Evolutionary conservation across 1,140 invertebrate species (phyloP), one percentile per base, ranked within the genome.

Genomic region (Hylaeus volcanicus): DNA sequence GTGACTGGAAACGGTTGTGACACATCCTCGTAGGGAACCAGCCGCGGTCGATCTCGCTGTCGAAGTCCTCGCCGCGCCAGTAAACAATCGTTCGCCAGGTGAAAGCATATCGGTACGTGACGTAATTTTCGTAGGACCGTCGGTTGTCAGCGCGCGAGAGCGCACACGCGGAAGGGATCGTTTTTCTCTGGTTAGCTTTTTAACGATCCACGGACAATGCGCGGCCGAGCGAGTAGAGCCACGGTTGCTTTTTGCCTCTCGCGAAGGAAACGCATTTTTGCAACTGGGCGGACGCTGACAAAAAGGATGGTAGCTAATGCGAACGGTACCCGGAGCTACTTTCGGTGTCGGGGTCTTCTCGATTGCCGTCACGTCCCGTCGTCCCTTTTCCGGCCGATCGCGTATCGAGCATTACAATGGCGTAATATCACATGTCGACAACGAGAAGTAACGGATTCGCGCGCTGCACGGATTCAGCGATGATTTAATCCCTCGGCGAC

Each of bases 341-440:
- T 85, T 86, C 39, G 63, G 82, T 12, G 60, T 39, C 48, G 45
- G 11, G 12, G 5, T 48, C 65, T 81, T 58, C 65, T 81, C 51
- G 26, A 86, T 76, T 81, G 41, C 56, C 56, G 74, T 86, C 85
- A 84, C 85, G 82, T 81, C 0, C 43, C 53, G 61, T 8, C 61
- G 64, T 79, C 61, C 63, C 68, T 86, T 83, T 83, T 63, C 79
- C 73, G 63, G 45, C 69, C 37, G 39, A 51, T 65, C 53, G 73
- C 71, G 61, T 68, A 60, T 75, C 65, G 73, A 58, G 75, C 75
- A 80, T 86, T 56, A 78, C 56, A 86, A 87, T 81, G 68, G 15
- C 53, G 61, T 74, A 58, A 74, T 74, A 77, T 73, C 70, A 63
- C 74, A 64, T 39, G 61, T 39, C 70, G 37, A 39, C 74, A 56